Evolutionary conservation across 2,888 invertebrate species (phyloP).

Genomic region (Amiota communis): DNA sequence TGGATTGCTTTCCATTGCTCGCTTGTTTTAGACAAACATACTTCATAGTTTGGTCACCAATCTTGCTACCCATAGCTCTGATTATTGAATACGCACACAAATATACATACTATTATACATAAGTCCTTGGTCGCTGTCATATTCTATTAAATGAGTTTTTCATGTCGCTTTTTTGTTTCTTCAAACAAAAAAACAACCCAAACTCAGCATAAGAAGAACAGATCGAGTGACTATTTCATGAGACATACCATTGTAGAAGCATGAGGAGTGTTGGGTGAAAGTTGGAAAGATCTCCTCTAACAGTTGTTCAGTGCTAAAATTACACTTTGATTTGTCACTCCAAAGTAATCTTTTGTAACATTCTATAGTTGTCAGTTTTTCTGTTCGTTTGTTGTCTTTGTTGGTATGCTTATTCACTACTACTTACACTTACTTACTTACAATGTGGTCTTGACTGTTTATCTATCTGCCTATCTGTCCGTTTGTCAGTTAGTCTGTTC

Average conservation of each 20-base stretch:
- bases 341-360: slow-evolving; percentile 61
- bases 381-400: slow-evolving; percentile 10
- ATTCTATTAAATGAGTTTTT: slow-evolving; percentile 52
- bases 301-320: slow-evolving; percentile 54
- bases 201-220: background rate
- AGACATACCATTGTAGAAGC: background rate
- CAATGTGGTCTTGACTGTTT: slow-evolving; percentile 21
- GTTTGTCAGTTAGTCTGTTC: slow-evolving; percentile 5
- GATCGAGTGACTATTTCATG: slow-evolving; percentile 11
- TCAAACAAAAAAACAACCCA: background rate
- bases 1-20: no score
- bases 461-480: slow-evolving; percentile 44
- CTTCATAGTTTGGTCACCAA: no score
- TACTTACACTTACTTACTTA: no score
- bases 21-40: no score
- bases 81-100: no score
- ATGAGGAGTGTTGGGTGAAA: background rate
- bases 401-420: no score
- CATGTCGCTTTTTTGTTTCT: slow-evolving; percentile 36
- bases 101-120: no score
- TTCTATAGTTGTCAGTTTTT: slow-evolving; percentile 49
- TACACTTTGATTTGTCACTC: slow-evolving; percentile 70
- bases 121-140: slow-evolving; percentile 32
- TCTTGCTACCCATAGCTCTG: no score
- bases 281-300: slow-evolving; percentile 35